Evolutionary conservation across 2,113 vertebrate genomes (phyloP).

Genomic region (Siniperca chuatsi): DNA sequence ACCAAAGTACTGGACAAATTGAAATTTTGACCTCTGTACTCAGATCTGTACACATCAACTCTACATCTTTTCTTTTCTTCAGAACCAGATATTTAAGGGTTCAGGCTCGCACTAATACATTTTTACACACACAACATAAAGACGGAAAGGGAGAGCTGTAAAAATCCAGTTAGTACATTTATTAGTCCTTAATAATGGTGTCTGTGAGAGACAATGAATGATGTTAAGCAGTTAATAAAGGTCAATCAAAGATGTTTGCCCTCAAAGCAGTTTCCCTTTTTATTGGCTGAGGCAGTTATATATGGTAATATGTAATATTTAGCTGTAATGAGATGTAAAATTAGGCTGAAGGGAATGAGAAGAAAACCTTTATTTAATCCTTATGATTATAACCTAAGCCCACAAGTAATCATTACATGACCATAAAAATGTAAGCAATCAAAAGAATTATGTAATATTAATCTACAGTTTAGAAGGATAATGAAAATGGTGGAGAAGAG

Average conservation of each 20-base stretch:
- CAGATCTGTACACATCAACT: not conserved
- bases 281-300: not conserved
- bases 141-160: not conserved
- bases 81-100: not conserved
- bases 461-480: constrained; percentile 47
- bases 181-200: constrained; percentile 3
- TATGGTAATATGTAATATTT: constrained; percentile 11
- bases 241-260: constrained; percentile 20
- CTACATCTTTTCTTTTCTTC: not conserved
- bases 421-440: constrained; percentile 47
- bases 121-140: not conserved
- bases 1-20: not conserved
- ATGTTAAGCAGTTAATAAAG: constrained; percentile 5
- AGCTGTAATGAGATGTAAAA: constrained; percentile 37
- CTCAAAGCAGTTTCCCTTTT: not conserved
- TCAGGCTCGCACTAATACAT: not conserved
- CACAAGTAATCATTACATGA: constrained; percentile 32
- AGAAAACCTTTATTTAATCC: constrained; percentile 11
- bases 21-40: not conserved
- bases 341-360: not conserved
- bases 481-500: constrained; percentile 43
- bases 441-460: constrained; percentile 56
- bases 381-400: constrained; percentile 30
- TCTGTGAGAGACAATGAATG: constrained; percentile 2
- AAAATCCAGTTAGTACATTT: constrained; percentile 15